Evolutionary conservation across 1,140 invertebrate genomes (phyloP), one percentile per base, ranked within the genome.

Genomic region (Oncopodura yosiiana): DNA sequence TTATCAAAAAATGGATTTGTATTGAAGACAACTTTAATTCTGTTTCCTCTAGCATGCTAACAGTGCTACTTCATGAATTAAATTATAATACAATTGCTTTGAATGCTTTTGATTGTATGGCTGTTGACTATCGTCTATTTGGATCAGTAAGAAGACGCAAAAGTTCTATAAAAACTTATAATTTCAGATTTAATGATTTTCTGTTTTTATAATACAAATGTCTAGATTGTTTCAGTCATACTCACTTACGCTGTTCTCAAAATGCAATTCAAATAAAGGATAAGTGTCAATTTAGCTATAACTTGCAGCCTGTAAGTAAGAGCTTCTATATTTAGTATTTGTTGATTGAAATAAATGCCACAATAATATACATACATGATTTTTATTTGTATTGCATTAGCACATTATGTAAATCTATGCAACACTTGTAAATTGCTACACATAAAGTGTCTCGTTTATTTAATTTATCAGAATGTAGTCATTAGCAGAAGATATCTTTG

Each of bases 101-200:
- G 1, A 30, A 24, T 24, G 43, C 51, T 1, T 53, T 34, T 18
- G 41, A 41, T 5, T 53, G 39, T n/a, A 14, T 53, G n/a, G 18
- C n/a, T 32, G 41, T 53, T 14, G 44, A 44, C 32, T 53, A 29
- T 19, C 1, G 41, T 34, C 21, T 53, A 5, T 29, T 53, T 16
- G 51, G 51, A 21, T 53, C 51, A 6, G 51, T 53, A 44, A n/a
- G 41, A 11, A 19, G n/a, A n/a, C n/a, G n/a, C n/a, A 41, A 14
- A 16, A 41, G 11, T 48, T 18, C 9, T 14, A 23, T 5, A 27
- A 16, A 29, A 5, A 45, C n/a, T 16, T n/a, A 21, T 45, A n/a
- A n/a, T n/a, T n/a, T n/a, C n/a, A n/a, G n/a, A n/a, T 16, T 19
- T 18, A n/a, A 30, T 29, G 14, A 30, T 19, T 18, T 30, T n/a